Percentiles rank a stretch among this genome's conserved stretches.
phyloP scores from a whole-genome alignment of 2,113 vertebrate genomes.

The Ailuropoda melanoleuca region DNA sequence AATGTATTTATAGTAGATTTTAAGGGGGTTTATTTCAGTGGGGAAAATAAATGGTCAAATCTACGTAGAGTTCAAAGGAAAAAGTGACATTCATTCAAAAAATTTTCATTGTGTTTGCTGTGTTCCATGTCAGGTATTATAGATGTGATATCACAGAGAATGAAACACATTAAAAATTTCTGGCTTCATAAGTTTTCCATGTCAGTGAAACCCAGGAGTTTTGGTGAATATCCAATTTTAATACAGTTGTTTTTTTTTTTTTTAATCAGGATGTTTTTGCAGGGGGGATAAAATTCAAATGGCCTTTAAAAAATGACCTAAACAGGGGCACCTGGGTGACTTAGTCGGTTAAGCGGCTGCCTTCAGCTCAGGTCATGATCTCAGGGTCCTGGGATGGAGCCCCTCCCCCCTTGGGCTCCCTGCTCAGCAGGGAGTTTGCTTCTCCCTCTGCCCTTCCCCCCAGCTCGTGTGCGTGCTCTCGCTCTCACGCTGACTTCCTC shows the following conservation, averaged over 20 bases:
- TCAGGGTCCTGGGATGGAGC: too few relatives aligned
- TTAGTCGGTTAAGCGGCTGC: too few relatives aligned
- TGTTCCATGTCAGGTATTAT: background rate
- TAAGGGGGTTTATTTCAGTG: slow-evolving; percentile 19
- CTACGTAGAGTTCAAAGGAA: background rate
- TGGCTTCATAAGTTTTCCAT: background rate
- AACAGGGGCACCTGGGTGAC: too few relatives aligned
- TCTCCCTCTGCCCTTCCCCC: too few relatives aligned
- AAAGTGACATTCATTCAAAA: background rate
- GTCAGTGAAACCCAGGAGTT: background rate
- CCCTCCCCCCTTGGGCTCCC: too few relatives aligned
- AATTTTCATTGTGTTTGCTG: background rate
- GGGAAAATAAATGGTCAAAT: background rate
- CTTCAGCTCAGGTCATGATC: too few relatives aligned
- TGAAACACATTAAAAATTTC: background rate
- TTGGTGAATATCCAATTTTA: background rate
- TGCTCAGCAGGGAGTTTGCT: too few relatives aligned
- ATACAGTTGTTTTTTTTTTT: background rate
- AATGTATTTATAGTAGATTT: background rate
- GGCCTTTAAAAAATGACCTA: background rate
- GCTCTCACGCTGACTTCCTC: too few relatives aligned
- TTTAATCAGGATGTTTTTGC: background rate
- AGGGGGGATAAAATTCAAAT: background rate
- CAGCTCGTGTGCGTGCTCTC: too few relatives aligned
- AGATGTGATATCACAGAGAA: background rate